These are phyloP conservation scores for Fistularia tabacaria DNA, from an alignment of 2,797 vertebrate genomes.

Conservation along the genomic window DNA sequence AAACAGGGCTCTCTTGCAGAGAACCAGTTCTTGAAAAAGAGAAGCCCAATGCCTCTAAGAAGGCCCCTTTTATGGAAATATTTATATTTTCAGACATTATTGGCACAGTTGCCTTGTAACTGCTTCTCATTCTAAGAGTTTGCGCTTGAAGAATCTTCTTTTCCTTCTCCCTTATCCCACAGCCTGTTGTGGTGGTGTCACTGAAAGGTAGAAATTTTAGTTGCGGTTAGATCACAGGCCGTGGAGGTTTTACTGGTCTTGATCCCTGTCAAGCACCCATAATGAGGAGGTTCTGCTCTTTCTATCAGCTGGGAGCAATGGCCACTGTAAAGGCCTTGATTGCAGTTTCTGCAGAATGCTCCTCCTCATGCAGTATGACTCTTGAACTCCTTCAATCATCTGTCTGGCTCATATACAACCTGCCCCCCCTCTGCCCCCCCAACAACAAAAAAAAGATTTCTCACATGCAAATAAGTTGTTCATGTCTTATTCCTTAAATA, in stretches of 20 bases:
- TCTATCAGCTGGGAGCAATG: slow-evolving; percentile 56
- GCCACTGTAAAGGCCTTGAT: slow-evolving; percentile 57
- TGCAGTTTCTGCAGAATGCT: slow-evolving; percentile 47
- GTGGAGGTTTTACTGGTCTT: slow-evolving; percentile 48
- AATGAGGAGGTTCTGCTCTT: slow-evolving; percentile 52
- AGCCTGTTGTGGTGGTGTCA: slow-evolving; percentile 30
- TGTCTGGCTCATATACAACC: slow-evolving; percentile 34
- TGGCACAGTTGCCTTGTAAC: slow-evolving; percentile 29
- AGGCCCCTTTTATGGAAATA: slow-evolving; percentile 38
- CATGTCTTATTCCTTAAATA: no score
- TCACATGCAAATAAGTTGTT: no score
- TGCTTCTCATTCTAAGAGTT: slow-evolving; percentile 40
- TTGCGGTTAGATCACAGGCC: slow-evolving; percentile 38
- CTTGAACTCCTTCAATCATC: slow-evolving; percentile 44
- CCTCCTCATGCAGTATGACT: slow-evolving; percentile 36
- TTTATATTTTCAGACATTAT: slow-evolving; percentile 44
- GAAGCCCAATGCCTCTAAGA: no score
- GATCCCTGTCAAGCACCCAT: slow-evolving; percentile 47
- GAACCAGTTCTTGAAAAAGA: slow-evolving; percentile 26
- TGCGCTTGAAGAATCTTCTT: slow-evolving; percentile 22
- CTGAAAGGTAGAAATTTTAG: slow-evolving; percentile 41
- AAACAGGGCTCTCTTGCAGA: slow-evolving; percentile 18
- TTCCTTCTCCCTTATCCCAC: slow-evolving; percentile 20
- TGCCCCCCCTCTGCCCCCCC: slow-evolving; percentile 21
- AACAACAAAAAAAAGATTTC: neutral